Conservation (phyloP, 2,113 vertebrate species). For the Apodemus speciosus region DNA sequence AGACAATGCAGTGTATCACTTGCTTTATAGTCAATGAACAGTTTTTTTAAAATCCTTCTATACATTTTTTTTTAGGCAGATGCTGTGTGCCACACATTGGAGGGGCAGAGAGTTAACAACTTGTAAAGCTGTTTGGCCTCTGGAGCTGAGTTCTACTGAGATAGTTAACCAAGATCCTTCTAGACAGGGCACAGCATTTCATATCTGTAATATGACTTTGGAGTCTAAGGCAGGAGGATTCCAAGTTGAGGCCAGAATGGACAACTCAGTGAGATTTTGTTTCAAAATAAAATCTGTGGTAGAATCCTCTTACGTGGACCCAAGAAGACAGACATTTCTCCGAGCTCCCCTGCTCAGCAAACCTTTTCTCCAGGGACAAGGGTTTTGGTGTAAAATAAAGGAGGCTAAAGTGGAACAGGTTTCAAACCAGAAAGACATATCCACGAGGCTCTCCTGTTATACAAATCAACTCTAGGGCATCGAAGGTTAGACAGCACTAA, state of each 20-base stretch:
- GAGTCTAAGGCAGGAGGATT: background rate
- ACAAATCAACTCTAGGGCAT: background rate
- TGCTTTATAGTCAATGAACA: background rate
- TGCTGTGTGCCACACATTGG: background rate
- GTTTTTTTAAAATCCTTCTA: background rate
- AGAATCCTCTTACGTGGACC: background rate
- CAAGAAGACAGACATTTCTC: background rate
- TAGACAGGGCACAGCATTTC: background rate
- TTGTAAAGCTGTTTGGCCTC: background rate
- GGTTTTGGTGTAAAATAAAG: background rate
- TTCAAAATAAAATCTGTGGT: background rate
- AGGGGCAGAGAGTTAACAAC: background rate
- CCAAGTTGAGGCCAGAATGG: background rate
- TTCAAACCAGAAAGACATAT: background rate
- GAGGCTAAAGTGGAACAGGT: background rate
- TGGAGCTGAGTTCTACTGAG: background rate
- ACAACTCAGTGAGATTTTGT: background rate
- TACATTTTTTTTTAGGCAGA: background rate
- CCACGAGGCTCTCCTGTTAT: rapidly evolving
- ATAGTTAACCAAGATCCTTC: background rate
- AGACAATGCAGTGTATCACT: background rate
- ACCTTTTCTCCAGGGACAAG: background rate
- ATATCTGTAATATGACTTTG: background rate
- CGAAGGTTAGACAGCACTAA: background rate
- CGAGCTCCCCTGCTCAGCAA: background rate